These are phyloP conservation scores for Coelopa pilipes DNA, from an alignment of 2,888 invertebrate species.

Conservation along the genomic window DNA sequence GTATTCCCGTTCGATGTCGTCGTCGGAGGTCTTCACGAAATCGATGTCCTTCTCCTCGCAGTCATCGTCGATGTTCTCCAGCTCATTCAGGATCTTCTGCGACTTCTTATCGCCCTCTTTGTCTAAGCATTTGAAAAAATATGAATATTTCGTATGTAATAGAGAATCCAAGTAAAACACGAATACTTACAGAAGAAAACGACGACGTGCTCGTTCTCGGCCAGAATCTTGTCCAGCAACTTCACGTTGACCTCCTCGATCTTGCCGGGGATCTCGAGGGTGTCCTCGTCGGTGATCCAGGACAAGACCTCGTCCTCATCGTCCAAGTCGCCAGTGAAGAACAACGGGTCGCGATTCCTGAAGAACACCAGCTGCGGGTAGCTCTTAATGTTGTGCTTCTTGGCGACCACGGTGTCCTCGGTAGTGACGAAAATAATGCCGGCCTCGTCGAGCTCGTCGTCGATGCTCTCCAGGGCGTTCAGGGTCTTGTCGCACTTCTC, in stretches of 20 bases:
- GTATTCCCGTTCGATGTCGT: slow-evolving; percentile 87
- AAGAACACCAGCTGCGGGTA: slow-evolving; percentile 91
- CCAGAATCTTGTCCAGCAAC: slow-evolving; percentile 90
- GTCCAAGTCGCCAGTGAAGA: slow-evolving; percentile 85
- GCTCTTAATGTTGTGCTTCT: slow-evolving; percentile 84
- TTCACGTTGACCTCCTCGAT: slow-evolving; percentile 91
- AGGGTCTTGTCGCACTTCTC: slow-evolving; percentile 87
- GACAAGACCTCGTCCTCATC: slow-evolving; percentile 92
- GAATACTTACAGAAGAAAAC: slow-evolving; percentile 91
- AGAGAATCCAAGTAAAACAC: neutral
- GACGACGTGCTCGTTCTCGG: slow-evolving; percentile 88
- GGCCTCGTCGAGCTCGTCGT: slow-evolving; percentile 91
- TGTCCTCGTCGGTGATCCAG: slow-evolving; percentile 92
- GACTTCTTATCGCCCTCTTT: slow-evolving; percentile 90
- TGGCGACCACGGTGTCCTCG: slow-evolving; percentile 83
- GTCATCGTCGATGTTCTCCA: slow-evolving; percentile 93
- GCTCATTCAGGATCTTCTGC: slow-evolving; percentile 85
- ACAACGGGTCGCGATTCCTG: slow-evolving; percentile 88
- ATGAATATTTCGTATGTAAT: neutral
- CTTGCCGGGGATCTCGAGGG: slow-evolving; percentile 89
- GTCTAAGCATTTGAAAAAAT: slow-evolving; percentile 70
- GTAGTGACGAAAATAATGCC: slow-evolving; percentile 95
- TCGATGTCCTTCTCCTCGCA: slow-evolving; percentile 92
- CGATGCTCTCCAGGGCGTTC: slow-evolving; percentile 89
- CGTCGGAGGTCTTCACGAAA: slow-evolving; percentile 91